Conservation (phyloP, 2,797 vertebrate genomes). For the Centroberyx gerrardi region DNA sequence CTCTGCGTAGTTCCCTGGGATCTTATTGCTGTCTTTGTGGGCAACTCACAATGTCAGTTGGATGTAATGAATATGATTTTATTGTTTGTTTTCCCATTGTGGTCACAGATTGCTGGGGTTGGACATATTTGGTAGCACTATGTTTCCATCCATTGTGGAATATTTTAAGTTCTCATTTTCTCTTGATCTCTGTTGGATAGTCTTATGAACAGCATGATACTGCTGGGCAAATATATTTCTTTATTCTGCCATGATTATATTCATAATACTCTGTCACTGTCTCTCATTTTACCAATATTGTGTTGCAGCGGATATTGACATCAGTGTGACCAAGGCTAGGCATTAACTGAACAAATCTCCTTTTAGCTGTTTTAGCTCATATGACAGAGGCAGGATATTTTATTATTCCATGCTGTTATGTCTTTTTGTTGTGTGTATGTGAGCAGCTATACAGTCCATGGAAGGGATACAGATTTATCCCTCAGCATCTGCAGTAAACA, state of each 20-base stretch:
- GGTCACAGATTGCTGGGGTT: constrained; percentile 62
- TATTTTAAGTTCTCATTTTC: constrained; percentile 59
- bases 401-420: no score
- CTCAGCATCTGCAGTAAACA: constrained; percentile 36
- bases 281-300: constrained; percentile 37
- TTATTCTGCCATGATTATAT: constrained; percentile 45
- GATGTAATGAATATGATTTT: constrained; percentile 64
- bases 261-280: constrained; percentile 42
- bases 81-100: constrained; percentile 71
- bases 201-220: constrained; percentile 47
- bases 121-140: constrained; percentile 55
- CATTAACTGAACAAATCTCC: constrained; percentile 26
- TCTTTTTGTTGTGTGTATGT: constrained; percentile 1
- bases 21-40: constrained; percentile 58
- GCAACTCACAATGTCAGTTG: constrained; percentile 67
- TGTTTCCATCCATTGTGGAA: constrained; percentile 61
- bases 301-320: constrained; percentile 23
- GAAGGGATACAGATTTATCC: constrained; percentile 9
- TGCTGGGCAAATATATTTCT: constrained; percentile 55
- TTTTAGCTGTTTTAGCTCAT: constrained; percentile 9
- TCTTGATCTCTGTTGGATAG: constrained; percentile 53
- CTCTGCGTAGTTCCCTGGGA: constrained; percentile 41
- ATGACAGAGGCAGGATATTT: background rate
- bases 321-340: constrained; percentile 21
- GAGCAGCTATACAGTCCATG: background rate